Percentiles rank a stretch among this genome's conserved stretches.
phyloP scores from a whole-genome alignment of 2,797 vertebrate genomes.

The Percopsis omiscomaycus region DNA sequence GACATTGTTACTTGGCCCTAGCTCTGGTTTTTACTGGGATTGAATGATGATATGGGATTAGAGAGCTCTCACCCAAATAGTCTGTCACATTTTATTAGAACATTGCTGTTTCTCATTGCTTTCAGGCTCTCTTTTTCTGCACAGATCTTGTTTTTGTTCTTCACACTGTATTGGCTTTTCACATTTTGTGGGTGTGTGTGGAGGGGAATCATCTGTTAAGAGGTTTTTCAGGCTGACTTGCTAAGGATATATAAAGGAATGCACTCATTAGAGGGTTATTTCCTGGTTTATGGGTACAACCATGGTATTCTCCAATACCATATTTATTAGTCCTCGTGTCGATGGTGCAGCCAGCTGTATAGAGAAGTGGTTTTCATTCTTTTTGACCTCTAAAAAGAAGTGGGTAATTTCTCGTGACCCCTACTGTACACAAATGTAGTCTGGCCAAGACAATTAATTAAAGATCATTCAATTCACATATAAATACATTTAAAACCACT shows the following conservation, averaged over 20 bases:
- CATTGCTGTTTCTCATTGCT: slow-evolving; percentile 28
- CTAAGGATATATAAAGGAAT: neutral
- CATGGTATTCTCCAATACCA: too few relatives aligned
- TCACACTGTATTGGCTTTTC: slow-evolving; percentile 26
- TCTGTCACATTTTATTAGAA: slow-evolving; percentile 23
- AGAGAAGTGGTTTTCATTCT: too few relatives aligned
- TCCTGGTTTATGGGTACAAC: too few relatives aligned
- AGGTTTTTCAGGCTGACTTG: neutral
- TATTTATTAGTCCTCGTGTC: too few relatives aligned
- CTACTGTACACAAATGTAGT: too few relatives aligned
- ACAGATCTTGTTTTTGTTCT: slow-evolving; percentile 22
- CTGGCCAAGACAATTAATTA: too few relatives aligned
- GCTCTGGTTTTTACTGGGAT: slow-evolving; percentile 21
- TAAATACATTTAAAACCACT: too few relatives aligned
- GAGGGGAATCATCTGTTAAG: slow-evolving; percentile 24
- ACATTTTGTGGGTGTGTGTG: slow-evolving; percentile 36
- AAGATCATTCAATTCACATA: too few relatives aligned
- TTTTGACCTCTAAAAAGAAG: too few relatives aligned
- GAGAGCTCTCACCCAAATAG: neutral
- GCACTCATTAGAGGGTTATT: too few relatives aligned
- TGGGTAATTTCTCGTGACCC: too few relatives aligned
- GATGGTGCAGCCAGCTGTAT: too few relatives aligned
- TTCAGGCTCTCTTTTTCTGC: slow-evolving; percentile 22
- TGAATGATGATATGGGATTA: slow-evolving; percentile 30
- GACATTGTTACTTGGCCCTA: slow-evolving; percentile 16